Percentiles rank a stretch among this genome's conserved stretches.
Evolutionary conservation across 2,888 invertebrate species (phyloP).

Genomic region (Mimumesa dahlbomi): DNA sequence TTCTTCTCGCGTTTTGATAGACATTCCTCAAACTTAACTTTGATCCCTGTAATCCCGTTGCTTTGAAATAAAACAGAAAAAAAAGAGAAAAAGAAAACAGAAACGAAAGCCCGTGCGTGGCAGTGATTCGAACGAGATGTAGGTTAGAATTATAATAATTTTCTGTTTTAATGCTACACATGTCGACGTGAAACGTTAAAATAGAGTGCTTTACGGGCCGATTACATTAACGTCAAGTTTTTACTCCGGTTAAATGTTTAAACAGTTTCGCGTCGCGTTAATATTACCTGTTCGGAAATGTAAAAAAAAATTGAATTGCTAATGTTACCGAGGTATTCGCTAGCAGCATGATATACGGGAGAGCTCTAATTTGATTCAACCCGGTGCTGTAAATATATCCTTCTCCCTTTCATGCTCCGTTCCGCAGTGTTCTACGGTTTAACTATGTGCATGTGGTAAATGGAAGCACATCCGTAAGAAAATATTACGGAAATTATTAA

Average conservation of each 20-base stretch:
- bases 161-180: too few species aligned
- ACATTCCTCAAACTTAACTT: too few species aligned
- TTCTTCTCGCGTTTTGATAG: slow-evolving; percentile 55
- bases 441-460: slow-evolving; percentile 53
- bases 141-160: too few species aligned
- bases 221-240: too few species aligned
- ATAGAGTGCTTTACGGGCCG: too few species aligned
- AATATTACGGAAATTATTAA: slow-evolving; percentile 58
- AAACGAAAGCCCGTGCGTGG: too few species aligned
- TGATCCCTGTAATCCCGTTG: too few species aligned
- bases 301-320: slow-evolving; percentile 61
- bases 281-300: slow-evolving; percentile 38
- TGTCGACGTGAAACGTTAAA: too few species aligned
- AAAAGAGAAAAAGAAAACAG: too few species aligned
- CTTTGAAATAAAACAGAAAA: background rate
- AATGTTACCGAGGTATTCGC: slow-evolving; percentile 57
- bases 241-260: too few species aligned
- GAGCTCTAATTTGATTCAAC: slow-evolving; percentile 58
- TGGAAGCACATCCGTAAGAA: slow-evolving; percentile 44
- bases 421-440: slow-evolving; percentile 44
- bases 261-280: slow-evolving; percentile 51
- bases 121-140: too few species aligned
- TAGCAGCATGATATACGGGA: slow-evolving; percentile 55
- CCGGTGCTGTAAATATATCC: slow-evolving; percentile 51
- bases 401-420: slow-evolving; percentile 31